phyloP scores from a whole-genome alignment of 1,140 invertebrate species.

The Drosophila ercepeae region DNA sequence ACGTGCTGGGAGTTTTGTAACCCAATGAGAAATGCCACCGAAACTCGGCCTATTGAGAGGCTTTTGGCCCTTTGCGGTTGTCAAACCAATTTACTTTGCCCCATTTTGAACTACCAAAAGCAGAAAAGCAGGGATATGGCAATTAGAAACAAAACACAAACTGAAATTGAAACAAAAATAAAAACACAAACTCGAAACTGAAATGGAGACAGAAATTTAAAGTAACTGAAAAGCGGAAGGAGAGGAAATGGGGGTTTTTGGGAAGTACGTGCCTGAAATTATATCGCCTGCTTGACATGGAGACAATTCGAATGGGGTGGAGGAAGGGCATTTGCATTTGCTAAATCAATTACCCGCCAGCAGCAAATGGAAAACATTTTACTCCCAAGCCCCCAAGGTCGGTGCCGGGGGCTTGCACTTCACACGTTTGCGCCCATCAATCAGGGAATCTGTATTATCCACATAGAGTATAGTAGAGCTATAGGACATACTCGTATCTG shows the following conservation, averaged over 20 bases:
- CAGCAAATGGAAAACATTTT: neutral
- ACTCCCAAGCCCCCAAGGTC: constrained; percentile 14
- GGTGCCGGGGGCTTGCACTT: constrained; percentile 2
- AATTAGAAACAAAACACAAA: constrained; percentile 42
- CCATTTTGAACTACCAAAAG: constrained; percentile 14
- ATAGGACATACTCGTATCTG: neutral
- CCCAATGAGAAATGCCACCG: neutral
- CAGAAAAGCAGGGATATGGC: constrained; percentile 32
- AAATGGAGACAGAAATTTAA: constrained; percentile 39
- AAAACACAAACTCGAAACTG: constrained; percentile 7
- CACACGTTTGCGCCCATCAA: constrained; percentile 38
- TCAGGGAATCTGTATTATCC: constrained; percentile 6
- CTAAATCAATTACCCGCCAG: constrained; percentile 39
- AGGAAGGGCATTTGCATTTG: constrained; percentile 31
- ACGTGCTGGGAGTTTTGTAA: constrained; percentile 47
- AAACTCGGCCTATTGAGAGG: constrained; percentile 21
- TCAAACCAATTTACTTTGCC: constrained; percentile 62
- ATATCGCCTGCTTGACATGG: constrained; percentile 42
- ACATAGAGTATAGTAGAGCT: neutral
- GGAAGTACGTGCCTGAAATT: constrained; percentile 59
- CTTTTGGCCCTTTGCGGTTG: constrained; percentile 28
- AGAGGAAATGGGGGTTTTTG: constrained; percentile 11
- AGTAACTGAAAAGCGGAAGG: constrained; percentile 5
- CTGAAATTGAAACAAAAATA: constrained; percentile 2
- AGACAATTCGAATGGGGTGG: constrained; percentile 5